Conservation (phyloP, 2,888 invertebrate genomes). For the Frankliniella intonsa region DNA sequence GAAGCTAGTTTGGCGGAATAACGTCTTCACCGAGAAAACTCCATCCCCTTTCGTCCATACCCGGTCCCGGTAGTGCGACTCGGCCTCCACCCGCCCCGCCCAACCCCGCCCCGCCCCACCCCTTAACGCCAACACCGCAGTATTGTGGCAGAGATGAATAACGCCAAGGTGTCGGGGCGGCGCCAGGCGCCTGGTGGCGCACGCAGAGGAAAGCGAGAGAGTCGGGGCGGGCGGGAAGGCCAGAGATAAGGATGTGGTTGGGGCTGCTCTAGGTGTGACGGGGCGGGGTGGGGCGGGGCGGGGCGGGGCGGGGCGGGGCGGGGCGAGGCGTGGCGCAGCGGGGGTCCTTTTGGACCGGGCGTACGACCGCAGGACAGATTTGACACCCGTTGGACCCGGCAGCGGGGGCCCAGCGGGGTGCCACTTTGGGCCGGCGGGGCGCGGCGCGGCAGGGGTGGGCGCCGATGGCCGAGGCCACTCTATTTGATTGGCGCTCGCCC, state of each 20-base stretch:
- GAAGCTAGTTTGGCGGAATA: no score
- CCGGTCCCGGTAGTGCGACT: not conserved
- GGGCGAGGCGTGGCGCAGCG: not conserved
- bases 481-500: no score
- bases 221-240: not conserved
- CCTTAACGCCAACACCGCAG: not conserved
- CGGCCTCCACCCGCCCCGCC: not conserved
- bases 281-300: constrained; percentile 40
- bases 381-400: no score
- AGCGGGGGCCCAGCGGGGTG: no score
- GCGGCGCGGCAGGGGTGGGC: no score
- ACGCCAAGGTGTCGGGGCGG: not conserved
- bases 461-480: no score
- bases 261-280: constrained; percentile 40
- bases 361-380: no score
- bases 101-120: not conserved
- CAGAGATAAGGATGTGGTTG: constrained; percentile 5
- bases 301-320: constrained; percentile 30
- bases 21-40: no score
- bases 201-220: not conserved
- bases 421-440: no score
- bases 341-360: no score
- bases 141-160: not conserved
- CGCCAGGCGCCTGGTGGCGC: not conserved
- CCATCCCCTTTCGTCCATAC: not conserved